Conservation (phyloP, 2,113 vertebrate genomes). For the Rana temporaria region DNA sequence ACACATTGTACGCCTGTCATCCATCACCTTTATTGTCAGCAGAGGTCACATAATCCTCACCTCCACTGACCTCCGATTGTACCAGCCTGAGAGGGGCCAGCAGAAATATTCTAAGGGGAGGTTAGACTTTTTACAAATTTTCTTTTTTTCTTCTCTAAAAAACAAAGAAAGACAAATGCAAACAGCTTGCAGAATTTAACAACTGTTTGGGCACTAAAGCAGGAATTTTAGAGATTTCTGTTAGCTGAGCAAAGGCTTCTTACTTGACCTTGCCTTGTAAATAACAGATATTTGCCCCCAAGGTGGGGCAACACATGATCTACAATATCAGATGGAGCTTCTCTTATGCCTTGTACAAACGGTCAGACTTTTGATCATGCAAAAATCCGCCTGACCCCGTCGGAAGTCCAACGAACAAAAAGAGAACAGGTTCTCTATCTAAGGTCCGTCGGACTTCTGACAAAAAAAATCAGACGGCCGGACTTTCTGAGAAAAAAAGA, state of each 20-base stretch:
- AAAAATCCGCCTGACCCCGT: too few relatives aligned
- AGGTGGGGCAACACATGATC: too few relatives aligned
- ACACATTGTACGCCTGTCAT: conserved; percentile 63
- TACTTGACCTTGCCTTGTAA: conserved; percentile 31
- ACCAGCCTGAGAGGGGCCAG: conserved; percentile 45
- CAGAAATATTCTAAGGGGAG: conserved; percentile 33
- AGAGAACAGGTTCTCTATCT: too few relatives aligned
- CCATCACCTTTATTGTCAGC: conserved; percentile 74
- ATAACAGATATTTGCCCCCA: neutral
- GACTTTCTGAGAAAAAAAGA: too few relatives aligned
- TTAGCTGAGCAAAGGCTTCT: conserved; percentile 45
- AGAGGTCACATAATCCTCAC: conserved; percentile 69
- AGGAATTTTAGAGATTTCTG: neutral
- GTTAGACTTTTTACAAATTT: conserved; percentile 63
- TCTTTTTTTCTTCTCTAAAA: conserved; percentile 61
- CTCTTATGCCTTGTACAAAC: too few relatives aligned
- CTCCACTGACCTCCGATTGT: conserved; percentile 67
- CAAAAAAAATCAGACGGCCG: too few relatives aligned
- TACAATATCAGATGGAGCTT: too few relatives aligned
- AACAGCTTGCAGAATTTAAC: conserved; percentile 52
- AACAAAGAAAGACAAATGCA: conserved; percentile 17
- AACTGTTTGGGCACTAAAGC: conserved; percentile 52
- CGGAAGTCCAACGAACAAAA: too few relatives aligned
- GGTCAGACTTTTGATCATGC: too few relatives aligned
- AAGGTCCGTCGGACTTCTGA: too few relatives aligned